Base-by-base conservation (phyloP, 2,888 invertebrate species). In the Oegoconia quadripuncta region DNA sequence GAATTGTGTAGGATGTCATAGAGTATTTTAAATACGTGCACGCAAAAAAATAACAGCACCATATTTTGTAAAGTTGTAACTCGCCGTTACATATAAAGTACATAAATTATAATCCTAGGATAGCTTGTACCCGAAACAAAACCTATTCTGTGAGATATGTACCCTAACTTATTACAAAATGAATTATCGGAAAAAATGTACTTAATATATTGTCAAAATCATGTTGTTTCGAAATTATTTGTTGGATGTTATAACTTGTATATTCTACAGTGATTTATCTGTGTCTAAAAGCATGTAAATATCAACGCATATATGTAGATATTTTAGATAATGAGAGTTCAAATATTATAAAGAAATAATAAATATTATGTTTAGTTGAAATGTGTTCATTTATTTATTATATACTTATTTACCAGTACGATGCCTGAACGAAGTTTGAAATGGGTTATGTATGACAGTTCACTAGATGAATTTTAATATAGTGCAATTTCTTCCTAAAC, bases 361-460 rank as follows among this genome's bases (percentile, higher is more conserved):
- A 86, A 84, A 84, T 74, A 74, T 80, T 78, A 84, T 80, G 82
- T 79, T 84, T 86, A 86, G 84, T 84, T 84, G 79, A 79, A 52
- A 42, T 39, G n/a, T 45, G 37, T 51, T 64, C 63, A 61, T 60
- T 64, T 6, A 14, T 30, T 34, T 15, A 3, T 8, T 25, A 11
- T n/a, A n/a, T n/a, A n/a, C n/a, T n/a, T n/a, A n/a, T n/a, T n/a
- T n/a, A n/a, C n/a, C n/a, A n/a, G n/a, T n/a, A n/a, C n/a, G n/a
- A n/a, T n/a, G n/a, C n/a, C n/a, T n/a, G n/a, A n/a, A n/a, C n/a
- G n/a, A n/a, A n/a, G n/a, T n/a, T n/a, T n/a, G n/a, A n/a, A n/a
- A n/a, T n/a, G n/a, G n/a, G n/a, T n/a, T n/a, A n/a, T n/a, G n/a
- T n/a, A n/a, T n/a, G n/a, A n/a, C n/a, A n/a, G n/a, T n/a, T n/a